phyloP scores from a whole-genome alignment of 2,888 invertebrate species.

The Poecilus cupreus region DNA sequence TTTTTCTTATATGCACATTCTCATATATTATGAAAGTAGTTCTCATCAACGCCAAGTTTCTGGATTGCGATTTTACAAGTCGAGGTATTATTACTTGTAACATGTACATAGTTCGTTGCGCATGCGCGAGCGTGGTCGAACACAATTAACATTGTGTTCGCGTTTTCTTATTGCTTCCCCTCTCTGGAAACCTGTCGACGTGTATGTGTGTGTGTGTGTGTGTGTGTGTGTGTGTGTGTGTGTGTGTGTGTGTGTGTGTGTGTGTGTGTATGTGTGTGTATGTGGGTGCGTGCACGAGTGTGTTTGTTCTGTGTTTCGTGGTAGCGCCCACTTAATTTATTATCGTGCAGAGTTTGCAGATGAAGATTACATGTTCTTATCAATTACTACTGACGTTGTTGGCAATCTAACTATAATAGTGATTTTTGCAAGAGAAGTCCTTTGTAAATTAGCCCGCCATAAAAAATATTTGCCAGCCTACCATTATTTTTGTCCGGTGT shows the following conservation, averaged over 20 bases:
- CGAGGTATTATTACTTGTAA: background rate
- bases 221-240: background rate
- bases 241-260: background rate
- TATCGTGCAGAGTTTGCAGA: background rate
- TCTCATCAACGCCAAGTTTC: constrained; percentile 20
- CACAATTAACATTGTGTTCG: background rate
- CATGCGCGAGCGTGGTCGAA: background rate
- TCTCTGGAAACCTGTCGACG: background rate
- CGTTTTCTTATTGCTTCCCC: background rate
- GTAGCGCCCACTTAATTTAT: constrained; percentile 12
- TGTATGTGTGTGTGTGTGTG: background rate
- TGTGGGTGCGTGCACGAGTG: background rate
- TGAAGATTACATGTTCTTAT: constrained; percentile 34
- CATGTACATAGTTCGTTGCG: background rate
- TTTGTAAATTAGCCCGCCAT: background rate
- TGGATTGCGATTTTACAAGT: constrained; percentile 25
- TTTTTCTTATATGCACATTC: constrained; percentile 25
- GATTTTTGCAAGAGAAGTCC: background rate
- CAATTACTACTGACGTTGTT: constrained; percentile 7
- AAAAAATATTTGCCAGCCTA: too few relatives aligned
- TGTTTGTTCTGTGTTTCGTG: constrained; percentile 18
- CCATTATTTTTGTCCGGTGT: too few relatives aligned
- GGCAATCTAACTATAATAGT: background rate
- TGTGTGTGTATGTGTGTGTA: background rate
- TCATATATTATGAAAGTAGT: constrained; percentile 28